phyloP scores from a whole-genome alignment of 1,140 invertebrate genomes.

The Lucilia cuprina region DNA sequence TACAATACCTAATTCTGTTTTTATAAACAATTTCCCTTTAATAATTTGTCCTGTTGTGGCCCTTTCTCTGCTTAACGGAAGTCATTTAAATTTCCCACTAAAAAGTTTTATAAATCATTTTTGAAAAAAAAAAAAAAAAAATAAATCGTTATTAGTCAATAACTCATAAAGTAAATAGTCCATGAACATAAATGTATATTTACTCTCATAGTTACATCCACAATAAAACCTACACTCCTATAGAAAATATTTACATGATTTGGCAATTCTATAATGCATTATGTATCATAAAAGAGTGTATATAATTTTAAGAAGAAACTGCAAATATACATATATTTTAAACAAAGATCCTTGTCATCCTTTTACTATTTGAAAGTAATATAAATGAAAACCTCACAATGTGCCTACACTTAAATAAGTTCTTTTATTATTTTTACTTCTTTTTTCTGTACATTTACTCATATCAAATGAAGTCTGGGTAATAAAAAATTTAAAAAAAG shows the following conservation, averaged over 20 bases:
- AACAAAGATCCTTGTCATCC: not conserved
- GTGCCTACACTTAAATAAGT: not conserved
- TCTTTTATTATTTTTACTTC: not conserved
- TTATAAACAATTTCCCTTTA: too few relatives aligned
- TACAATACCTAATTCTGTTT: too few relatives aligned
- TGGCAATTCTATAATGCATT: not conserved
- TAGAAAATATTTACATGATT: not conserved
- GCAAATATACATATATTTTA: too few relatives aligned
- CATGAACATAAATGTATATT: not conserved
- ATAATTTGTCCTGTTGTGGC: too few relatives aligned
- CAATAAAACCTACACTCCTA: not conserved
- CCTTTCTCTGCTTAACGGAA: too few relatives aligned
- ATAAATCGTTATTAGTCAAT: slow-evolving; percentile 1
- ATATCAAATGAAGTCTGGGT: not conserved
- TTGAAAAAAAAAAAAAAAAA: too few relatives aligned
- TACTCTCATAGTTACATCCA: not conserved
- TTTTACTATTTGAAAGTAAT: not conserved
- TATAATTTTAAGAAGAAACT: not conserved
- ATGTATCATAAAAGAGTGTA: not conserved
- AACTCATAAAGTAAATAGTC: slow-evolving; percentile 19
- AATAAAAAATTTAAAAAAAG: not conserved
- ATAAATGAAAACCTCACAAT: not conserved
- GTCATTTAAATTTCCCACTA: too few relatives aligned
- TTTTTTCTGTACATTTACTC: not conserved
- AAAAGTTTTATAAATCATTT: too few relatives aligned